Conservation (phyloP, 2,888 invertebrate genomes). For the Nezara viridula region DNA sequence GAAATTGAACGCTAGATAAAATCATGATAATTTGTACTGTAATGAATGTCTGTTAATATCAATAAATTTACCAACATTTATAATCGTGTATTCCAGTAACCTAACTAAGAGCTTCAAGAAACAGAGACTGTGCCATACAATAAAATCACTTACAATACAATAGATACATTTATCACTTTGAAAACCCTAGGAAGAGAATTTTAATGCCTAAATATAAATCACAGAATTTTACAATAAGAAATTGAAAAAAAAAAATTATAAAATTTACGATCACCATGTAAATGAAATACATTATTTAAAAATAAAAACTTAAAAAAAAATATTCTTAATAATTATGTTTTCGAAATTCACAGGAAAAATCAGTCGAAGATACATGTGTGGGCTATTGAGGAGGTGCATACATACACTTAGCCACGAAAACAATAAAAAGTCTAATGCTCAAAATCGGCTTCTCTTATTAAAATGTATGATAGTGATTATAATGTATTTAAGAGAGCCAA, state of each 20-base stretch:
- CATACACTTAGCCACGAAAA: background rate
- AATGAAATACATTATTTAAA: background rate
- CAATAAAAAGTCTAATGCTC: background rate
- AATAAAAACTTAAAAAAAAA: background rate
- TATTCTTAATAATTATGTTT: background rate
- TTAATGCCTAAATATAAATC: background rate
- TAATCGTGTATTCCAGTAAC: background rate
- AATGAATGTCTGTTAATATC: background rate
- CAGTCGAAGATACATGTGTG: background rate
- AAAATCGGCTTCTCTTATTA: too few relatives aligned
- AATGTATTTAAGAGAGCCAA: too few relatives aligned
- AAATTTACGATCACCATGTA: background rate
- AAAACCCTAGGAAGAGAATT: background rate
- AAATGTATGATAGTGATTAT: too few relatives aligned
- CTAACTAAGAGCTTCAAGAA: background rate
- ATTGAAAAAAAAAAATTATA: background rate
- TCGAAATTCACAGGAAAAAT: background rate
- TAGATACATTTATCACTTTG: background rate
- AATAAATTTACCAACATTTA: background rate
- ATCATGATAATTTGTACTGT: background rate
- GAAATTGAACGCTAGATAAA: background rate
- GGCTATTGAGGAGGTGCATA: background rate
- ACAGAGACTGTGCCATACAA: background rate
- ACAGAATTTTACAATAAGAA: background rate
- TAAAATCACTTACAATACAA: background rate